Conservation (phyloP, 2,113 vertebrate species). For the Paralichthys olivaceus region DNA sequence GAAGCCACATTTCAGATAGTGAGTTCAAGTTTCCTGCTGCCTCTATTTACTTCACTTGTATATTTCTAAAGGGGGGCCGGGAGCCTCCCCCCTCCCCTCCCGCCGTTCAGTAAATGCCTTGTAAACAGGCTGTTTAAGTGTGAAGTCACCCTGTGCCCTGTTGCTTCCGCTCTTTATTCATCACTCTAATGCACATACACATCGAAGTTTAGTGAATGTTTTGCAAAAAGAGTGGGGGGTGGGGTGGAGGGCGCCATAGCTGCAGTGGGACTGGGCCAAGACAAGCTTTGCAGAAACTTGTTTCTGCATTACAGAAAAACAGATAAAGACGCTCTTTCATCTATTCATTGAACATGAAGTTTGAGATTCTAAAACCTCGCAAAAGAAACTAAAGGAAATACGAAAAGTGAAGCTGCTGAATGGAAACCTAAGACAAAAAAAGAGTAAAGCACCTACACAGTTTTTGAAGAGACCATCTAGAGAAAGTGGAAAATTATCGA, state of each 20-base stretch:
- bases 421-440: slow-evolving; percentile 6
- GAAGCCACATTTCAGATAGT: not conserved
- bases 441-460: slow-evolving; percentile 4
- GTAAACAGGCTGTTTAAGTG: slow-evolving; percentile 77
- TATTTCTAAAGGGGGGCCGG: slow-evolving; percentile 37
- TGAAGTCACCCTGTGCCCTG: slow-evolving; percentile 69
- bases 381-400: slow-evolving; percentile 23
- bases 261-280: slow-evolving; percentile 32
- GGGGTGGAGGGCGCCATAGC: slow-evolving; percentile 55
- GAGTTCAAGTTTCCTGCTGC: slow-evolving; percentile 11
- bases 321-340: not conserved
- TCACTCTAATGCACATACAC: slow-evolving; percentile 59
- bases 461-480: not conserved
- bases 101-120: slow-evolving; percentile 65
- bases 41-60: slow-evolving; percentile 14
- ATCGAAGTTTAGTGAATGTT: slow-evolving; percentile 57
- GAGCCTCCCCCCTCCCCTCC: slow-evolving; percentile 44
- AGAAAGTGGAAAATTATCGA: slow-evolving; percentile 30
- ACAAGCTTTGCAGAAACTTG: slow-evolving; percentile 14
- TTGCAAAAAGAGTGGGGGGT: slow-evolving; percentile 22
- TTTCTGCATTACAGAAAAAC: slow-evolving; percentile 21
- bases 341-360: slow-evolving; percentile 6
- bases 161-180: slow-evolving; percentile 75
- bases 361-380: slow-evolving; percentile 12
- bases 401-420: slow-evolving; percentile 10